Conservation (phyloP, 2,888 invertebrate genomes). For the Euclidia mi region DNA sequence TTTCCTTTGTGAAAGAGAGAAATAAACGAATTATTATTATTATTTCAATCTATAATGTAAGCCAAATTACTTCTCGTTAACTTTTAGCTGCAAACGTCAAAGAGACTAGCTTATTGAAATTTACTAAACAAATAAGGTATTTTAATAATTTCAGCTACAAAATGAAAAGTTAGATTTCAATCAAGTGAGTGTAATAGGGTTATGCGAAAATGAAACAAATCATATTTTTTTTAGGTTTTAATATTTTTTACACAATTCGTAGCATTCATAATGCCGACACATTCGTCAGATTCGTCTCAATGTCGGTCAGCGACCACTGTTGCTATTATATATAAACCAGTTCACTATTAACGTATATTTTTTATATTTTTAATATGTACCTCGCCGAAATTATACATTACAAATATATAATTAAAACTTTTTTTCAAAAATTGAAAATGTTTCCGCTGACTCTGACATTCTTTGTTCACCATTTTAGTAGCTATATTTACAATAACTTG, state of each 20-base stretch:
- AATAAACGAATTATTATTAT: too few relatives aligned
- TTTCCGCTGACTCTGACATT: constrained; percentile 80
- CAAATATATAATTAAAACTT: constrained; percentile 85
- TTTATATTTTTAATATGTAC: constrained; percentile 68
- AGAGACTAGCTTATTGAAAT: too few relatives aligned
- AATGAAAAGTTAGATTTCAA: too few relatives aligned
- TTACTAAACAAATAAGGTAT: too few relatives aligned
- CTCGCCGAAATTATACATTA: constrained; percentile 82
- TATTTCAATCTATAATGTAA: too few relatives aligned
- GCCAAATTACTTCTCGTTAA: too few relatives aligned
- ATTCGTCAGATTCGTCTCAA: constrained; percentile 69
- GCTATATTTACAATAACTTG: constrained; percentile 88
- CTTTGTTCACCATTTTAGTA: constrained; percentile 73
- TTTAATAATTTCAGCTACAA: too few relatives aligned
- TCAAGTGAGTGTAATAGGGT: constrained; percentile 11
- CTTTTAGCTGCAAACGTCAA: too few relatives aligned
- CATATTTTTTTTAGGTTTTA: constrained; percentile 88
- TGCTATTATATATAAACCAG: constrained; percentile 72
- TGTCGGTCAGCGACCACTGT: constrained; percentile 77
- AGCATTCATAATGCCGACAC: constrained; percentile 91
- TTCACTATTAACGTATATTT: constrained; percentile 69
- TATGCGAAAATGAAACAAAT: constrained; percentile 77
- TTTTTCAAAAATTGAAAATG: constrained; percentile 65
- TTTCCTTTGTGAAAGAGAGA: too few relatives aligned
- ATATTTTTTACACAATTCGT: constrained; percentile 91